Conservation (phyloP, 1,140 invertebrate genomes). For the Aradophagus sp. region DNA sequence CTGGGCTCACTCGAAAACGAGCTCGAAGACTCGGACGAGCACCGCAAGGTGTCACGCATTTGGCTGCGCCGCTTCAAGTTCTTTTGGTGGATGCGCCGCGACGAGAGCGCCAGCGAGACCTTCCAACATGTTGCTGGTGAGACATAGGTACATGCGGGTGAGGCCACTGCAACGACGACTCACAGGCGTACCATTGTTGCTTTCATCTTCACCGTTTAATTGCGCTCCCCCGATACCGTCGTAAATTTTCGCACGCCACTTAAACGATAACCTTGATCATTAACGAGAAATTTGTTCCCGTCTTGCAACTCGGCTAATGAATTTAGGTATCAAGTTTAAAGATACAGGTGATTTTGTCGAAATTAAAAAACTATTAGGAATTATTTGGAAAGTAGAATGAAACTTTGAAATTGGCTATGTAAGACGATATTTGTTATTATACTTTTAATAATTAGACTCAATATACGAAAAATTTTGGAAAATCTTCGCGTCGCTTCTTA, state of each 20-base stretch:
- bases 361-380: too few relatives aligned
- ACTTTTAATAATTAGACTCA: too few relatives aligned
- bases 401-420: too few relatives aligned
- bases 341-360: too few relatives aligned
- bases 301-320: too few relatives aligned
- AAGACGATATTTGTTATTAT: too few relatives aligned
- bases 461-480: too few relatives aligned
- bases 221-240: slow-evolving; percentile 16
- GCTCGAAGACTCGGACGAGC: slow-evolving; percentile 74
- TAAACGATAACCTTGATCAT: background rate
- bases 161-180: slow-evolving; percentile 55
- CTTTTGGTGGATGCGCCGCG: slow-evolving; percentile 86
- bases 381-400: too few relatives aligned
- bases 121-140: slow-evolving; percentile 89
- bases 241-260: slow-evolving; percentile 17
- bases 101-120: slow-evolving; percentile 87
- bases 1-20: slow-evolving; percentile 81
- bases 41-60: slow-evolving; percentile 76
- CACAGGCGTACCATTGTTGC: slow-evolving; percentile 32
- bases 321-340: too few relatives aligned
- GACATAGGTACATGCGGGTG: slow-evolving; percentile 71
- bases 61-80: slow-evolving; percentile 84
- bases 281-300: background rate
- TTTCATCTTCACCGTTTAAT: slow-evolving; percentile 38
- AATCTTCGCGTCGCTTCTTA: too few relatives aligned